Conservation (phyloP, 2,888 invertebrate species). For the Morpho helenor region DNA sequence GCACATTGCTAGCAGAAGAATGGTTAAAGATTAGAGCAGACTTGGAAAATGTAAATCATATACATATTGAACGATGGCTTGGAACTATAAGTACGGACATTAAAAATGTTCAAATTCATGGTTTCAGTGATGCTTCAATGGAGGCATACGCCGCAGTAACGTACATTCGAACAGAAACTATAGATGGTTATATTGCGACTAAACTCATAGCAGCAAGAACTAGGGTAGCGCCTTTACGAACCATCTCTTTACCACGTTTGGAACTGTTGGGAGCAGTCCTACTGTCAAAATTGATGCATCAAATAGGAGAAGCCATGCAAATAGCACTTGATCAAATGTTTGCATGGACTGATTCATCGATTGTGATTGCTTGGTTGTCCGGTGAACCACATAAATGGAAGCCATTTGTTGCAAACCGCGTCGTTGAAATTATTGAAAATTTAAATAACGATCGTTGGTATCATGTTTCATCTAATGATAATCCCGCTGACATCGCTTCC, state of each 20-base stretch:
- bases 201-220: slow-evolving; percentile 26
- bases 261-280: slow-evolving; percentile 28
- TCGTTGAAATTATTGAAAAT: slow-evolving; percentile 25
- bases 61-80: slow-evolving; percentile 18
- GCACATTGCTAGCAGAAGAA: slow-evolving; percentile 9
- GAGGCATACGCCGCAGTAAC: background rate
- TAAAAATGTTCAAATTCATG: no score
- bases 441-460: slow-evolving; percentile 20
- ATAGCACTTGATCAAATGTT: slow-evolving; percentile 13
- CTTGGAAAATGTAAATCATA: slow-evolving; percentile 10
- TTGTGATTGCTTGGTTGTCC: slow-evolving; percentile 20
- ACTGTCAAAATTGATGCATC: slow-evolving; percentile 9
- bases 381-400: slow-evolving; percentile 30
- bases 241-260: slow-evolving; percentile 28
- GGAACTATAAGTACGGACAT: background rate
- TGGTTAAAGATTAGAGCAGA: slow-evolving; percentile 19
- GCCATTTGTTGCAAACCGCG: slow-evolving; percentile 24
- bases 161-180: background rate
- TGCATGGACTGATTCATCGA: slow-evolving; percentile 14
- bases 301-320: slow-evolving; percentile 22
- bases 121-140: no score
- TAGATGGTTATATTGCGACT: background rate
- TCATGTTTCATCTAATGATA: slow-evolving; percentile 25
- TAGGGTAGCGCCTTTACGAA: slow-evolving; percentile 27
- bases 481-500: slow-evolving; percentile 31